phyloP scores from a whole-genome alignment of 2,113 vertebrate species.

The Calypte anna region DNA sequence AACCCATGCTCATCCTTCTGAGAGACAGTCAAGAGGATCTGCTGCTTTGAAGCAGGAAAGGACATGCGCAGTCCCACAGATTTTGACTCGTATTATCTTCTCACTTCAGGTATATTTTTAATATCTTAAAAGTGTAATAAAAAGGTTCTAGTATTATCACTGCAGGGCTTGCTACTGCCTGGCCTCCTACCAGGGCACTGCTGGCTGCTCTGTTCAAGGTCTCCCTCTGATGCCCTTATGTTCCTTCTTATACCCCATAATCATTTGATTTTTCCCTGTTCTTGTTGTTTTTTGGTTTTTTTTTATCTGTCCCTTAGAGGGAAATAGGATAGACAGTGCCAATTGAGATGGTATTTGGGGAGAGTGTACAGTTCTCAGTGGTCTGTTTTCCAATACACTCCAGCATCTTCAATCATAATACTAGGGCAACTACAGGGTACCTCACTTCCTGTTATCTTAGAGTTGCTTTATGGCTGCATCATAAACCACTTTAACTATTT shows the following conservation, averaged over 20 bases:
- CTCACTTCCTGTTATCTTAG: background rate
- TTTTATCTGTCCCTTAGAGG: background rate
- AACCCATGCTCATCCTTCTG: background rate
- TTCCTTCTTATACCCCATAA: background rate
- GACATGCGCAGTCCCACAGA: background rate
- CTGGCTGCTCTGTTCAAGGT: background rate
- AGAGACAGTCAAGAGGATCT: background rate
- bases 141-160: background rate
- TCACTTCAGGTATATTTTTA: background rate
- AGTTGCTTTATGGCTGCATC: background rate
- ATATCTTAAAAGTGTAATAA: background rate
- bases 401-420: background rate
- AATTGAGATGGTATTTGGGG: background rate
- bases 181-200: background rate
- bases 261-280: background rate
- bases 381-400: background rate
- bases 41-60: background rate
- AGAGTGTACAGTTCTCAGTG: background rate
- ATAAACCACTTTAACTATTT: background rate
- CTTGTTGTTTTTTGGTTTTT: background rate
- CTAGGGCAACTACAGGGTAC: background rate
- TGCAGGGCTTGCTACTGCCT: background rate
- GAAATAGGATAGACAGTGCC: background rate
- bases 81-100: background rate
- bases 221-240: background rate